Percentiles rank a stretch among this genome's conserved stretches.
Evolutionary conservation across 2,797 vertebrate genomes (phyloP).

Genomic region (Molossus alvarezi): DNA sequence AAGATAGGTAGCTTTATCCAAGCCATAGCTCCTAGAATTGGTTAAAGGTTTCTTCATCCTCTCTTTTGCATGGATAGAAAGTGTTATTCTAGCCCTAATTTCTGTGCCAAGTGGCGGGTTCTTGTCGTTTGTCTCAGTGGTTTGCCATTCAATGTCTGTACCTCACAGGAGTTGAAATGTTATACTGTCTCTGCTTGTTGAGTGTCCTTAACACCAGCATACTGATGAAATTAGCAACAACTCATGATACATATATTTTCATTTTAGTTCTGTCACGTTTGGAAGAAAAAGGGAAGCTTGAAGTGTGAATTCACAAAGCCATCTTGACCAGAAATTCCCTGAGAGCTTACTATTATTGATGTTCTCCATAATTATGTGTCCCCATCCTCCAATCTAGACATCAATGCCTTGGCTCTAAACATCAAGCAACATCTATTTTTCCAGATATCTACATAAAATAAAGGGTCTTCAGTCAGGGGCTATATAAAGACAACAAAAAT

Average conservation of each 20-base stretch:
- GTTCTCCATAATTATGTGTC: background rate
- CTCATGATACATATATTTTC: background rate
- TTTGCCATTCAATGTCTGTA: background rate
- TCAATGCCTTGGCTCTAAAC: background rate
- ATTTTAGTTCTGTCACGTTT: background rate
- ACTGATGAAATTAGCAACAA: background rate
- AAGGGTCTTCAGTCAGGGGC: background rate
- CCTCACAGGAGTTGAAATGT: background rate
- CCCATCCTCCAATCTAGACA: background rate
- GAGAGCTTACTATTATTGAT: background rate
- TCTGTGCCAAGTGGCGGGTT: background rate
- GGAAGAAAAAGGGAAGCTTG: background rate
- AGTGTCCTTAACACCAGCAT: background rate
- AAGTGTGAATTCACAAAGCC: background rate
- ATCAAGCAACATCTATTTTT: background rate
- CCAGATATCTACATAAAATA: background rate
- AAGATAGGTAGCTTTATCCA: background rate
- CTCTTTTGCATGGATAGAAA: background rate
- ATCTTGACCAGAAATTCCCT: background rate
- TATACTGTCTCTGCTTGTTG: background rate
- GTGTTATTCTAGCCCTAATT: background rate
- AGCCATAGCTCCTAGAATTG: background rate
- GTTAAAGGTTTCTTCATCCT: background rate
- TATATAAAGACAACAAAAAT: background rate
- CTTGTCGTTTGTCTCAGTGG: background rate